phyloP scores from a whole-genome alignment of 2,113 vertebrate species.

The Etia nguti region DNA sequence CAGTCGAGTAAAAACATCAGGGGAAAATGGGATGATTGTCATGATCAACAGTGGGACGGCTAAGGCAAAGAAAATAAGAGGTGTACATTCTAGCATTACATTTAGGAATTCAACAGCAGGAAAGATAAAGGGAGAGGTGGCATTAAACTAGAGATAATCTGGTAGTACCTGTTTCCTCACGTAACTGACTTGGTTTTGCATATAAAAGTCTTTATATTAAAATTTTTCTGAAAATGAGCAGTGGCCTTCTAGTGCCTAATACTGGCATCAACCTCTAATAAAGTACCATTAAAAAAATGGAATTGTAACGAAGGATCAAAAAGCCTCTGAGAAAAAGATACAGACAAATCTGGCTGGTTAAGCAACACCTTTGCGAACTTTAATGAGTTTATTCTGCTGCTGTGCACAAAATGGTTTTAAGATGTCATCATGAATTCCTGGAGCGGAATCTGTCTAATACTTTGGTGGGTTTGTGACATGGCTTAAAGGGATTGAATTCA shows the following conservation, averaged over 20 bases:
- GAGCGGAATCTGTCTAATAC: slow-evolving; percentile 40
- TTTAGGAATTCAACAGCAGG: background rate
- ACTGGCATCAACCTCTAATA: slow-evolving; percentile 3
- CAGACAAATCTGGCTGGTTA: slow-evolving; percentile 27
- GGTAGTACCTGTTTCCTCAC: background rate
- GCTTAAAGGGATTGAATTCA: slow-evolving; percentile 69
- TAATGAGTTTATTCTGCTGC: slow-evolving; percentile 64
- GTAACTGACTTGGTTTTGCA: background rate
- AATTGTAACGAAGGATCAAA: slow-evolving; percentile 44
- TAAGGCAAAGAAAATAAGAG: background rate
- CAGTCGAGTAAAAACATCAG: slow-evolving; percentile 2
- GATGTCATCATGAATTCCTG: slow-evolving; percentile 44
- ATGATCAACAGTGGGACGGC: background rate
- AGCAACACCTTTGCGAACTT: slow-evolving; percentile 38
- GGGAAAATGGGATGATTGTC: background rate
- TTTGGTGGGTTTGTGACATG: slow-evolving; percentile 54
- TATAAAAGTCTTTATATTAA: background rate
- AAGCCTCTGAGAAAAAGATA: slow-evolving; percentile 14
- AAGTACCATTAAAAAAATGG: background rate
- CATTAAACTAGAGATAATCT: background rate
- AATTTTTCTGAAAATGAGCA: background rate
- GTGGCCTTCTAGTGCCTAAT: slow-evolving; percentile 6
- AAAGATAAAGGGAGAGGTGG: background rate
- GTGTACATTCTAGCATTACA: background rate
- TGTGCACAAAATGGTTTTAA: slow-evolving; percentile 50